phyloP scores from a whole-genome alignment of 2,113 vertebrate genomes.

The Solenodon paradoxus region DNA sequence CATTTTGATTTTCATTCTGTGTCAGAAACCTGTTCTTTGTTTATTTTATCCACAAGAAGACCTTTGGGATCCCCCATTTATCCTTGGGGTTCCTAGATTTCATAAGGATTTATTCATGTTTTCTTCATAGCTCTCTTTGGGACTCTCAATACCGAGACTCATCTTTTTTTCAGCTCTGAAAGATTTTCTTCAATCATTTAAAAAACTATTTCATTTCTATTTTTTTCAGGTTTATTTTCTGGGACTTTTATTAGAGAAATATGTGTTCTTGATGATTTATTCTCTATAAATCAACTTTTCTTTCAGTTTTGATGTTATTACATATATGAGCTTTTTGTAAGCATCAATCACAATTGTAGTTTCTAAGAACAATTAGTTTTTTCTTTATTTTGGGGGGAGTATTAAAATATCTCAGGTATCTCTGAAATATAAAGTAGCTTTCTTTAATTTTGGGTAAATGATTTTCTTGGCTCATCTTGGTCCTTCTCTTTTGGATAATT shows the following conservation, averaged over 20 bases:
- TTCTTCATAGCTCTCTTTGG: neutral
- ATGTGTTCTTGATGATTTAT: neutral
- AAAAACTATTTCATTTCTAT: neutral
- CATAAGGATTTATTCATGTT: neutral
- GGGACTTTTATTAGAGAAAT: neutral
- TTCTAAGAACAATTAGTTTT: neutral
- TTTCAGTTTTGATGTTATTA: conserved; percentile 16
- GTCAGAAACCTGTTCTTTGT: neutral
- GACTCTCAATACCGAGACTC: neutral
- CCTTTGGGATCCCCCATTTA: neutral
- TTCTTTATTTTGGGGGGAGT: neutral
- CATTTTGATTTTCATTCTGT: neutral
- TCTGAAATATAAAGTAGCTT: neutral
- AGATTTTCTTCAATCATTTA: neutral
- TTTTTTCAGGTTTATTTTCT: neutral
- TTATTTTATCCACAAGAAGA: neutral
- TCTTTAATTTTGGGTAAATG: neutral
- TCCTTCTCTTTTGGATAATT: neutral
- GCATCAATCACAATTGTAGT: neutral
- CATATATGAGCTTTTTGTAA: neutral
- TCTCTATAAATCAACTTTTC: neutral
- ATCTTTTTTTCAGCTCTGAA: neutral
- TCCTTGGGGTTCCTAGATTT: neutral
- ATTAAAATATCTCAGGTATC: neutral
- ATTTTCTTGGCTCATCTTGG: neutral